Conservation (phyloP, 2,797 vertebrate species). For the Ptychobarbus kaznakovi region DNA sequence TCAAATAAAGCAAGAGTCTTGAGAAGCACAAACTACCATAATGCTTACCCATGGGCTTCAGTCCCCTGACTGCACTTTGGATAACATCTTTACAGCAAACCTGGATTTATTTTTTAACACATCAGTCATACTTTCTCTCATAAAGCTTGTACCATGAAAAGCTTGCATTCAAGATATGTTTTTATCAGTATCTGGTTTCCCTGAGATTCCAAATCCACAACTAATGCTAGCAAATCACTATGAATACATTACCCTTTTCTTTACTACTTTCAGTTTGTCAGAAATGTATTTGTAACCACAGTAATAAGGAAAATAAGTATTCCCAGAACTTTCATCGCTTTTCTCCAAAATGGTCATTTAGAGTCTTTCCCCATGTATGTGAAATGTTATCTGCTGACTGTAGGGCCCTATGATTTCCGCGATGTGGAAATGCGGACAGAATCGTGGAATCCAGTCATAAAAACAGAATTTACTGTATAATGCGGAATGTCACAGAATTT, state of each 20-base stretch:
- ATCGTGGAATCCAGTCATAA: too few species aligned
- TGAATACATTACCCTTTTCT: background rate
- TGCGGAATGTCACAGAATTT: too few species aligned
- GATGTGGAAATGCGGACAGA: too few species aligned
- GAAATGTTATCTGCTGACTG: too few species aligned
- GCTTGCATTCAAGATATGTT: background rate
- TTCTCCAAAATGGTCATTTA: background rate
- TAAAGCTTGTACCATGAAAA: background rate
- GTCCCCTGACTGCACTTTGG: background rate
- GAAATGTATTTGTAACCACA: background rate
- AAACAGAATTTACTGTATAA: too few species aligned
- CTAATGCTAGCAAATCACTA: background rate
- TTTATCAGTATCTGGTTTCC: background rate
- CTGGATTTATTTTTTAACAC: background rate
- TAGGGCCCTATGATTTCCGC: too few species aligned
- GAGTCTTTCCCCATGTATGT: background rate
- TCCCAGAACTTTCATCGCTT: background rate
- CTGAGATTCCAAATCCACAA: background rate
- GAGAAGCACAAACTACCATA: background rate
- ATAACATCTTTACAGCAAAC: background rate
- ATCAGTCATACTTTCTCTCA: background rate
- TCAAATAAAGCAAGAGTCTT: conserved; percentile 3
- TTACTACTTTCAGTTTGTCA: background rate
- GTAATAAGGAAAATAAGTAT: background rate
- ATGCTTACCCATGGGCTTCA: background rate